Evolutionary conservation across 2,797 vertebrate species (phyloP).

Genomic region (Takifugu ocellatus): DNA sequence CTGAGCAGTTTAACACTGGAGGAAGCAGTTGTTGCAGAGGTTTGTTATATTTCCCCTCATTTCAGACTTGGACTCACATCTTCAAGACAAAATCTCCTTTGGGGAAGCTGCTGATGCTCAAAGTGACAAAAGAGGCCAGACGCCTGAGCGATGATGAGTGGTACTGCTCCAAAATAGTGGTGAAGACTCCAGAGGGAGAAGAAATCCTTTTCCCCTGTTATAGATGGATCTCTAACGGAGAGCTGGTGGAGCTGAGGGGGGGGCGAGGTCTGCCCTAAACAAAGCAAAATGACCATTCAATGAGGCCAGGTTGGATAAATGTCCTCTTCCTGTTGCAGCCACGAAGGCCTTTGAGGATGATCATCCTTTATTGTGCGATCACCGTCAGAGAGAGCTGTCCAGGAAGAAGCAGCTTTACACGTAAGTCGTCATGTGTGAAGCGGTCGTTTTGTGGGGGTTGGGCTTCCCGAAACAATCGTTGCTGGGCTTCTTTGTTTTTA

Average conservation of each 20-base stretch:
- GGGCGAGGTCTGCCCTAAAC: conserved; percentile 53
- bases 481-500: conserved; percentile 3
- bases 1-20: no score
- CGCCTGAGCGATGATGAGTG: conserved; percentile 53
- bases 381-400: conserved; percentile 33
- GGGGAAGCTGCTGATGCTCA: conserved; percentile 60
- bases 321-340: conserved; percentile 29
- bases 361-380: conserved; percentile 30
- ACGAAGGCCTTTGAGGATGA: conserved; percentile 44
- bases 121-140: conserved; percentile 55
- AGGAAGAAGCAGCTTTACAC: conserved; percentile 31
- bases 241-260: conserved; percentile 62
- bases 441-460: neutral
- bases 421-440: conserved; percentile 35
- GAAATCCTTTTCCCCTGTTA: conserved; percentile 64
- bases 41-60: no score
- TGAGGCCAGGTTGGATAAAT: neutral
- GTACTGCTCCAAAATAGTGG: conserved; percentile 61
- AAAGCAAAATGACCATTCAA: neutral
- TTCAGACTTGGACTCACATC: conserved; percentile 39
- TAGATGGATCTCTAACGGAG: conserved; percentile 61
- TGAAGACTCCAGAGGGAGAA: conserved; percentile 58
- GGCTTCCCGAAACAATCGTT: no score
- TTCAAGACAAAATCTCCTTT: conserved; percentile 36
- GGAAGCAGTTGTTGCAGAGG: no score